Base-by-base conservation (phyloP, 2,888 invertebrate genomes). In the Lydus trimaculatus region DNA sequence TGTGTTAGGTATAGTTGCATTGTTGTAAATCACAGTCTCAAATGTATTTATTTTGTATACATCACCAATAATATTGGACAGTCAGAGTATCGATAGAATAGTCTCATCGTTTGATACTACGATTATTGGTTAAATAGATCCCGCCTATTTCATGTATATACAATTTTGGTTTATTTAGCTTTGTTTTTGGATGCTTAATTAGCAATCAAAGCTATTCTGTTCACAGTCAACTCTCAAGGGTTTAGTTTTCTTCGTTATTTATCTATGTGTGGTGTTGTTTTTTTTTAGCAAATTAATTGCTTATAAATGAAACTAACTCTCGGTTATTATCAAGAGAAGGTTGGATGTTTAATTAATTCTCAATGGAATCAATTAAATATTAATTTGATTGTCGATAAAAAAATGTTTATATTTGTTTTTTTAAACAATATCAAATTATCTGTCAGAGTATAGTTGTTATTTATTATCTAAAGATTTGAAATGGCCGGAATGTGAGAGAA, bases 391-490 rank as follows among this genome's bases (percentile, higher is more conserved):
- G 36, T 58, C 23, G 6, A 23, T 3, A n/a, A 9, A 2, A n/a
- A n/a, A n/a, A n/a, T n/a, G n/a, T n/a, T 8, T 31, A 1, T 20
- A 6, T 58, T 23, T 15, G 58, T 13, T 15, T 4, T 58, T 58
- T 4, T 7, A 25, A 28, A 52, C 7, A 31, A 1, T 62, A 66
- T 63, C 61, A 61, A 60, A 64, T 67, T 64, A 64, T 66, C 48
- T 60, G 67, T 60, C 64, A 61, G 59, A 64, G 28, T 23, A n/a
- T 60, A 23, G 63, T 31, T 63, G 48, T 63, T 52, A 63, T 67
- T 64, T 33, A 63, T 33, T 43, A 17, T 43, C 43, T 5, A 11
- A 7, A 43, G 4, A 56, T 31, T 25, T 13, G 61, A 56, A 67
- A 61, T 61, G 67, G 60, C 31, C 52, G 67, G 64, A 67, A 67